Base-by-base conservation (phyloP, 2,888 invertebrate genomes). In the Cantharis rustica region DNA sequence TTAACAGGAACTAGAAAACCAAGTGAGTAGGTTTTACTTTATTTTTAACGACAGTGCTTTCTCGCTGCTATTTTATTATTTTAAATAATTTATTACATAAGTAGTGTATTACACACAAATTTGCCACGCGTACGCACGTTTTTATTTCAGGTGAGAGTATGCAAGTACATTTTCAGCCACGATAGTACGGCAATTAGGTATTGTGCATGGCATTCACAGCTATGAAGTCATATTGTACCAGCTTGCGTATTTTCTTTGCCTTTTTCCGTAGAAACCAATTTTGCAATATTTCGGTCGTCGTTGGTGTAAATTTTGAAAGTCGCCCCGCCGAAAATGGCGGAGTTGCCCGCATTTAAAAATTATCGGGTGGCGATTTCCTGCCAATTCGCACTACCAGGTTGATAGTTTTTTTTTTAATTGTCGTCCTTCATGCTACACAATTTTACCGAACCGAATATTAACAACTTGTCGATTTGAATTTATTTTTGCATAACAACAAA, bases 151-250 rank as follows among this genome's bases (percentile, higher is more conserved):
- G 75, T 73, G 69, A 77, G 69, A 27, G 47, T 31, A 66, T 73
- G 69, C 73, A 73, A 71, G 78, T 75, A 78, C 80, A 82, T 83
- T 82, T 83, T 81, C 79, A 80, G 80, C 70, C 72, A 72, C 31
- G 78, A 47, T 82, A 82, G 79, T 81, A 81, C 61, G 13, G n/a
- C 47, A 47, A 47, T 47, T 64, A 66, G 23, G 17, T 66, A 66
- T 66, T 66, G 23, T 66, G 17, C 64, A 66, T 66, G 64, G 10
- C 20, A 64, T 64, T 64, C 64, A n/a, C 47, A 66, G 64, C 23
- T 23, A 66, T 66, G 64, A 20, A 66, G 23, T 66, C 13, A 20
- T 20, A 16, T 66, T 23, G n/a, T 23, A 10, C 47, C 13, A 31
- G 31, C 13, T 31, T 31, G 13, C 31, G 13, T 5, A 31, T 31